Evolutionary conservation across 1,140 invertebrate genomes (phyloP), one percentile per base, ranked within the genome.

Genomic region (Drosophila jambulina): DNA sequence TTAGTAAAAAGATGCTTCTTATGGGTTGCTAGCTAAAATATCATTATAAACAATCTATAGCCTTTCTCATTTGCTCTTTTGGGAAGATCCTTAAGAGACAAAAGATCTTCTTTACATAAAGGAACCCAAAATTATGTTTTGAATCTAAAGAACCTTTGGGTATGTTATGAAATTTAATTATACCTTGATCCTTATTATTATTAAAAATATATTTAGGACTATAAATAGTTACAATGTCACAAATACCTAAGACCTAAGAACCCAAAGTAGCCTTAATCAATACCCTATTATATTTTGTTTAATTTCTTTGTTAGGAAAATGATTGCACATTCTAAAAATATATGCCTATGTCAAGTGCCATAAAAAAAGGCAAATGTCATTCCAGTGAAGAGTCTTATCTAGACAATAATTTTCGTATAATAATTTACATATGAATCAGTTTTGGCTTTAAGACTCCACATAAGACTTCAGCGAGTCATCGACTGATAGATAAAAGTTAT

Each of bases 361-460:
- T 19, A 38, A 34, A 54, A 54, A 19, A 40, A 27, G 9, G 2
- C 34, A 48, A 32, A 32, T 57, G 64, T 43, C 38, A 40, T 19
- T 38, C 19, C 6, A 15, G n/a, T 23, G 13, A 45, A 65, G 21
- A 53, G 38, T 53, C 61, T 76, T 76, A 76, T 76, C 74, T 23
- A 40, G 9, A 15, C 45, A 9, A 32, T 51, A 34, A 65, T n/a
- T 53, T 76, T 17, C 15, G 3, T 29, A 62, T 62, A 54, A 61
- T 53, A 53, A 76, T 76, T 76, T 67, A 76, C 61, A 76, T 76
- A 75, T 64, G 59, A 63, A 58, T 76, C 60, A 67, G 23, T 75
- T 32, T 46, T 25, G 21, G 10, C 1, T 13, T 38, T 25, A 46
- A 61, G 10, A 58, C 15, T 58, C 29, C 21, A 48, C 42, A 34